Evolutionary conservation across 2,888 invertebrate species (phyloP).

Genomic region (Ormyrus nitidulus): DNA sequence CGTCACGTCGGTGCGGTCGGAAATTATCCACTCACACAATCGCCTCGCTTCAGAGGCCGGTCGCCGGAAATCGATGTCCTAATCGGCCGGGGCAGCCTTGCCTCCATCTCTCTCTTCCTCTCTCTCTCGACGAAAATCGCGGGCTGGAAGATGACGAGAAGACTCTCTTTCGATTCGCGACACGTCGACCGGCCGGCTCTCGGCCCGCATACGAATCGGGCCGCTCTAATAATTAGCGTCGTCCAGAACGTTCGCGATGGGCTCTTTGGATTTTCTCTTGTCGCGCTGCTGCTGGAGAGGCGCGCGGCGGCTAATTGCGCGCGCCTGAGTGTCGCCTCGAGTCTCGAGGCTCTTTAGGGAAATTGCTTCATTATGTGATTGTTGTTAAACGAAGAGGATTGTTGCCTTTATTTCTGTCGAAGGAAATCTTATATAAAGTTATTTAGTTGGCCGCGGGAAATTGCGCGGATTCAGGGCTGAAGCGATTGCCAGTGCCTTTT

Average conservation of each 20-base stretch:
- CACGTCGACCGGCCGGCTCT: not conserved
- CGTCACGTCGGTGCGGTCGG: not conserved
- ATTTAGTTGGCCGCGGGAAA: not conserved
- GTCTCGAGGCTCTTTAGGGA: not conserved
- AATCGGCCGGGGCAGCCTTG: conserved; percentile 28
- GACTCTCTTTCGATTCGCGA: conserved; percentile 29
- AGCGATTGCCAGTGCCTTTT: not conserved
- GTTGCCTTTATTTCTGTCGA: not conserved
- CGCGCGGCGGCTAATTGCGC: not conserved
- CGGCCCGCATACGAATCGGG: conserved; percentile 17
- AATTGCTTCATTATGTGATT: not conserved
- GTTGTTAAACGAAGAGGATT: not conserved
- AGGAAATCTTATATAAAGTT: too few relatives aligned
- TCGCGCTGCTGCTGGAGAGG: not conserved
- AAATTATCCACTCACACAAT: not conserved
- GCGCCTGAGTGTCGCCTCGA: too few relatives aligned
- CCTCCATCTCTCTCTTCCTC: not conserved
- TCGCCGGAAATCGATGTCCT: conserved; percentile 53
- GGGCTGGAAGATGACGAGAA: not conserved
- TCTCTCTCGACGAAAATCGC: conserved; percentile 20
- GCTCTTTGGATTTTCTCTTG: too few relatives aligned
- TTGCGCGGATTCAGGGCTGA: not conserved
- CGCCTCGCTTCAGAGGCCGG: not conserved
- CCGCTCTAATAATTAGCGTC: not conserved
- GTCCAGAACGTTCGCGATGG: not conserved